These are phyloP conservation scores for Ptychadena robeensis DNA, from an alignment of 2,797 vertebrate genomes.

Conservation along the genomic window DNA sequence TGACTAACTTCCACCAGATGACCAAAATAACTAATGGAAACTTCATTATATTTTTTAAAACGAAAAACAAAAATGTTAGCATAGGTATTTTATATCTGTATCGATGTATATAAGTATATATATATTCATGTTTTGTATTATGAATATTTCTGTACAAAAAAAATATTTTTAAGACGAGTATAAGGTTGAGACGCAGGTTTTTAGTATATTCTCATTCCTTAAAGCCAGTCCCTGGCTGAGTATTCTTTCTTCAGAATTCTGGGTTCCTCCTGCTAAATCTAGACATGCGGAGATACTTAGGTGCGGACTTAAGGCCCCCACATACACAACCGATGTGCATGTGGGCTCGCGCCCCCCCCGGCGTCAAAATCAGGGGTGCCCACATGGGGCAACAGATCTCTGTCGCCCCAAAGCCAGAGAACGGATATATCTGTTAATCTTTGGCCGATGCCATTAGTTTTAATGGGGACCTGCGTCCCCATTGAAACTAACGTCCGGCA, in stretches of 20 bases:
- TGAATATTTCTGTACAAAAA: slow-evolving; percentile 57
- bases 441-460: too few relatives aligned
- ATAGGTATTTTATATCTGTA: slow-evolving; percentile 57
- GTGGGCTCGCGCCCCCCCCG: too few relatives aligned
- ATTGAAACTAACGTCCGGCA: too few relatives aligned
- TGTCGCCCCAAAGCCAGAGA: too few relatives aligned
- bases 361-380: too few relatives aligned
- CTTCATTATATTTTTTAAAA: slow-evolving; percentile 59
- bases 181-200: slow-evolving; percentile 39
- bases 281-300: not conserved
- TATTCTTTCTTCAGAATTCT: slow-evolving; percentile 6
- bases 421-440: too few relatives aligned
- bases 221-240: slow-evolving; percentile 14
- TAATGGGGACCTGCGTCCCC: too few relatives aligned
- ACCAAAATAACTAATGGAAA: slow-evolving; percentile 23
- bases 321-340: too few relatives aligned
- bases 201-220: slow-evolving; percentile 53
- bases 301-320: not conserved
- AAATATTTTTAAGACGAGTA: slow-evolving; percentile 45
- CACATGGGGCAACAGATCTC: too few relatives aligned
- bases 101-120: slow-evolving; percentile 57
- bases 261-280: slow-evolving; percentile 49
- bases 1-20: slow-evolving; percentile 51
- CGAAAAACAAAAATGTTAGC: slow-evolving; percentile 28
- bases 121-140: slow-evolving; percentile 49